These are phyloP conservation scores for Macroramphosus scolopax DNA, from an alignment of 2,797 vertebrate species.

Conservation along the genomic window DNA sequence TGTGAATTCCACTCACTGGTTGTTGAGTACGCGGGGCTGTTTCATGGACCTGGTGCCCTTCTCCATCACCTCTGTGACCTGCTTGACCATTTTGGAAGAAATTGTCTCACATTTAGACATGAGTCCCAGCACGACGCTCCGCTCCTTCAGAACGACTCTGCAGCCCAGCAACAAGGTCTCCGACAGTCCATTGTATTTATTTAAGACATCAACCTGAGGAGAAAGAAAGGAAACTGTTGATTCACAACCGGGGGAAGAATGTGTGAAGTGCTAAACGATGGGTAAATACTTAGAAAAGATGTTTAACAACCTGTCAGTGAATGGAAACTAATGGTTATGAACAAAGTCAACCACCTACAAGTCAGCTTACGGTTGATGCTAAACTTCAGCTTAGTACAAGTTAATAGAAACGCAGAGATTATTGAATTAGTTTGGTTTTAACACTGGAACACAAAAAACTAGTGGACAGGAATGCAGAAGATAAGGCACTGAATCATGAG, in stretches of 20 bases:
- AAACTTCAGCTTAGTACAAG: too few relatives aligned
- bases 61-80: constrained; percentile 85
- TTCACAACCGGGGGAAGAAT: too few relatives aligned
- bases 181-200: constrained; percentile 82
- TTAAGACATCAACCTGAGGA: constrained; percentile 78
- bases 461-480: too few relatives aligned
- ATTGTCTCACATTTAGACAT: constrained; percentile 95
- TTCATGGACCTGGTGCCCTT: constrained; percentile 76
- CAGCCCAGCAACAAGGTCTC: constrained; percentile 86
- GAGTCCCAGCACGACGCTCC: constrained; percentile 86
- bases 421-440: too few relatives aligned
- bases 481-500: too few relatives aligned
- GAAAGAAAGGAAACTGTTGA: neutral
- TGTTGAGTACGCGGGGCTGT: constrained; percentile 85
- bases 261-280: too few relatives aligned
- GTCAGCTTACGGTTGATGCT: too few relatives aligned
- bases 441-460: too few relatives aligned
- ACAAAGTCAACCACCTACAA: too few relatives aligned
- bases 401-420: too few relatives aligned
- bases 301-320: too few relatives aligned
- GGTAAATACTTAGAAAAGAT: too few relatives aligned
- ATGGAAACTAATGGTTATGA: neutral
- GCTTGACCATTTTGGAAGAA: constrained; percentile 86
- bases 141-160: constrained; percentile 87
- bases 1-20: constrained; percentile 75